phyloP scores from a whole-genome alignment of 2,113 vertebrate species.

The Cricetomys ansorgei region DNA sequence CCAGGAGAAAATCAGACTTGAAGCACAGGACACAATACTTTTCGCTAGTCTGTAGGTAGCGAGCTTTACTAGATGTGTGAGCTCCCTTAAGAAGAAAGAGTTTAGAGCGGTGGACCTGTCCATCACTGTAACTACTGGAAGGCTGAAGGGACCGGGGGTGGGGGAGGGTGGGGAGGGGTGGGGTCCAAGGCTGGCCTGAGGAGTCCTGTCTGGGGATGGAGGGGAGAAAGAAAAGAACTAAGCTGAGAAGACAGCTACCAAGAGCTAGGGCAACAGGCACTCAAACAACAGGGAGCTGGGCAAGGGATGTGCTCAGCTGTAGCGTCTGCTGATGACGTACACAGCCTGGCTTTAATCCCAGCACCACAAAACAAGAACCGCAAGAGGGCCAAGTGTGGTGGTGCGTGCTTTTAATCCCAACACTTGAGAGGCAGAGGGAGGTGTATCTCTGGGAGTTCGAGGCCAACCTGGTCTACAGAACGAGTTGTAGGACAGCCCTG shows the following conservation, averaged over 20 bases:
- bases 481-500: not conserved
- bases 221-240: not conserved
- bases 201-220: not conserved
- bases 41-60: not conserved
- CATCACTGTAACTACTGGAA: not conserved
- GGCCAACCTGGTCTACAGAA: not conserved
- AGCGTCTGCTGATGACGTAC: not conserved
- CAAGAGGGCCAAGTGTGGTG: not conserved
- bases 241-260: not conserved
- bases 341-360: not conserved
- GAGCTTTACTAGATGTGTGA: not conserved
- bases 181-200: not conserved
- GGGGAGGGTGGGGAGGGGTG: too few relatives aligned
- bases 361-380: not conserved
- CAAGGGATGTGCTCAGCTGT: not conserved
- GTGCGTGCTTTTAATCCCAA: not conserved
- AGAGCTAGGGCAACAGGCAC: not conserved
- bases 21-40: not conserved
- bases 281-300: not conserved
- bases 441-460: not conserved
- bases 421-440: not conserved
- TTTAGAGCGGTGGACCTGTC: not conserved
- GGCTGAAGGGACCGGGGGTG: too few relatives aligned
- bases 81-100: not conserved
- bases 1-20: not conserved